A percentile compares a stretch with the other conserved stretches of the same genome.
Evolutionary conservation across 2,888 invertebrate genomes (phyloP).

Genomic region (Chymomyza caudatula): DNA sequence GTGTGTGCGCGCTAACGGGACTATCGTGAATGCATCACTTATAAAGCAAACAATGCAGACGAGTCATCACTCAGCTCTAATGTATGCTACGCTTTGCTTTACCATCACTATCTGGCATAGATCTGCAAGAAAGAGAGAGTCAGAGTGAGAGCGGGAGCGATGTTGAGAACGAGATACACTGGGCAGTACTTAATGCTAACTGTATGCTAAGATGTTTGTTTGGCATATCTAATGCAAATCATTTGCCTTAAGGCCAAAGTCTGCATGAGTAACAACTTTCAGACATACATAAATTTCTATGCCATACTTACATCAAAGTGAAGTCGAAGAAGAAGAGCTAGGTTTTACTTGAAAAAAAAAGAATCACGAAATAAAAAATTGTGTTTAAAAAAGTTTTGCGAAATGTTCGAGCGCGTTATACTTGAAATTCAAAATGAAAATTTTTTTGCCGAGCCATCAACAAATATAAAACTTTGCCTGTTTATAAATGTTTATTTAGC

Average conservation of each 20-base stretch:
- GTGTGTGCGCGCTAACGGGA: background rate
- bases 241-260: background rate
- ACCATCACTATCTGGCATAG: constrained; percentile 44
- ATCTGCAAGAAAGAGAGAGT: constrained; percentile 13
- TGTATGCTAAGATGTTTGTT: constrained; percentile 1
- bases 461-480: constrained; percentile 55
- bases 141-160: background rate
- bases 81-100: constrained; percentile 5
- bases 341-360: background rate
- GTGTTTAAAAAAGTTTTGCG: constrained; percentile 17
- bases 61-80: constrained; percentile 55
- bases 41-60: constrained; percentile 59
- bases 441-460: constrained; percentile 19
- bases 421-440: constrained; percentile 57
- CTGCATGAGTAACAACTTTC: background rate
- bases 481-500: constrained; percentile 70
- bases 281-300: constrained; percentile 18
- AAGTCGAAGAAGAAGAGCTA: background rate
- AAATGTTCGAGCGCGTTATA: constrained; percentile 35
- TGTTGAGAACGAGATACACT: too few species aligned
- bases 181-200: background rate
- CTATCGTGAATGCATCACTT: constrained; percentile 33
- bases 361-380: background rate
- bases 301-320: background rate
- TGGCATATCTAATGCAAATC: background rate